phyloP scores from a whole-genome alignment of 1,140 invertebrate species.

The Venturia canescens region DNA sequence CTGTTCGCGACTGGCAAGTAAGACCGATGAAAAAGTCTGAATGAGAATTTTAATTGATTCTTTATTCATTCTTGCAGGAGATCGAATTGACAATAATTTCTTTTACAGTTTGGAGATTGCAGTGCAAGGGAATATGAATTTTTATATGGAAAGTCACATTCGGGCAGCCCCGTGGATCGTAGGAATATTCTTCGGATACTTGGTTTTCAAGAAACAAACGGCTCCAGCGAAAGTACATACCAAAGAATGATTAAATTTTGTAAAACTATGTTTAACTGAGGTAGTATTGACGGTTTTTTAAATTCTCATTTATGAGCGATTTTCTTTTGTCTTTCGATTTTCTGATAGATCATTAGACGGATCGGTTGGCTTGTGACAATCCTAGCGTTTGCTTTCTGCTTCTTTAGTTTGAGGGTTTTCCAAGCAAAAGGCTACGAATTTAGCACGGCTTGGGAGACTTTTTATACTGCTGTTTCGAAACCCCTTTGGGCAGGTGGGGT shows the following conservation, averaged over 20 bases:
- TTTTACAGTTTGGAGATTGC: background rate
- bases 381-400: constrained; percentile 30
- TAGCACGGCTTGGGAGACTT: constrained; percentile 51
- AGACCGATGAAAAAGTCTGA: background rate
- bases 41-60: too few species aligned
- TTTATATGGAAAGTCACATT: constrained; percentile 68
- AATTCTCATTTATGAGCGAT: background rate
- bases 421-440: constrained; percentile 44
- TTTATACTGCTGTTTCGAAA: constrained; percentile 69
- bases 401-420: constrained; percentile 31
- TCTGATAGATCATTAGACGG: background rate
- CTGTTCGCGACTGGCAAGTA: constrained; percentile 26
- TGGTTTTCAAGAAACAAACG: constrained; percentile 52
- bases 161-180: constrained; percentile 78
- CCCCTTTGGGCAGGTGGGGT: constrained; percentile 71
- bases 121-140: constrained; percentile 47
- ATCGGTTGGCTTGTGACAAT: constrained; percentile 41
- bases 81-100: background rate
- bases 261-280: too few species aligned
- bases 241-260: background rate
- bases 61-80: too few species aligned
- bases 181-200: constrained; percentile 79
- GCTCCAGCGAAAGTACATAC: background rate
- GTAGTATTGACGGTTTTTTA: too few species aligned
- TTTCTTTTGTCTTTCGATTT: background rate